Base-by-base conservation (phyloP, 2,113 vertebrate species). In the Propithecus coquereli region DNA sequence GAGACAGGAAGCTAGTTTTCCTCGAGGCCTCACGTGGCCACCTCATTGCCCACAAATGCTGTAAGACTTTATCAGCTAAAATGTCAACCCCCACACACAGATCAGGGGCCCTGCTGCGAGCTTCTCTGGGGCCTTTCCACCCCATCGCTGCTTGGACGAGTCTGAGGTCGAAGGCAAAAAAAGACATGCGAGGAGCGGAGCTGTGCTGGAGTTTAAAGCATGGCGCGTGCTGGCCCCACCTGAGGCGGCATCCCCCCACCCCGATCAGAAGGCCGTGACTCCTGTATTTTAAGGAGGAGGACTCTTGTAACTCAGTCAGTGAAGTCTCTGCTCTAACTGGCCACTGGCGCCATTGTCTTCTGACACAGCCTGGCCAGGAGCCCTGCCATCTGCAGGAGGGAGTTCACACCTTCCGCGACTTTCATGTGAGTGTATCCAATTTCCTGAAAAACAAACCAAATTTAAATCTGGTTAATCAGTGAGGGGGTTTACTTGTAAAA, bases 361-460 rank as follows among this genome's bases (percentile, higher is more conserved):
- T 99, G 99, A 95, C 99, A 99, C 14, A 99, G 99, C 52, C 99
- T 98, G 45, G 98, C 99, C 95, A 99, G 98, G 83, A 99, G 98
- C 10, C 99, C 99, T 0, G 99, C 99, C 99, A 99, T 99, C 96
- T 99, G 99, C 86, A 99, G 97, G 5, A 99, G 98, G 0, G 99
- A 99, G 98, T 99, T 99, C 32, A 99, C 99, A 0, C 99, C 99
- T 97, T 99, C 99, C 0, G 98, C 98, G 86, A 99, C 98, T 89
- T 99, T 99, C 99, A 99, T 99, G 57, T 99, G 99, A 0, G 99
- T 99, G 97, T 99, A 99, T 6, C 99, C 99, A 0, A 99, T 99
- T 95, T 99, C 99, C 99, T 99, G 98, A 18, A 85, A 88, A 54
- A 81, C 40, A 30, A 90, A 47, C 4, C 74, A 37, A 7, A 68